Base-by-base conservation (phyloP, 2,113 vertebrate genomes). In the Callorhinus ursinus region DNA sequence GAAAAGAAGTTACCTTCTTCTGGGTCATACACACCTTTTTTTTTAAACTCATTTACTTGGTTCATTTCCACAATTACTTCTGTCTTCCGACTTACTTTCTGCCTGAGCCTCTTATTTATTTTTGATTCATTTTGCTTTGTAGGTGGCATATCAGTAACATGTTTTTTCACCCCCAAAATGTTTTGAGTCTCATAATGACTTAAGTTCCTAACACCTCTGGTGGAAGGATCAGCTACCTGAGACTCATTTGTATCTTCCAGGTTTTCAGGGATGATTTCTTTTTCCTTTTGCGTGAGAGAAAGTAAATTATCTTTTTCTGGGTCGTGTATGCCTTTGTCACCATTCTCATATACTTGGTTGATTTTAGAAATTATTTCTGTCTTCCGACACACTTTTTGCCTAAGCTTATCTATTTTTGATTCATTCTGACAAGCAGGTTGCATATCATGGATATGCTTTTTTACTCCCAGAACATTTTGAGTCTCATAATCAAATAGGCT, bases 61-160 rank as follows among this genome's bases (percentile, higher is more conserved):
- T 82, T 98, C 53, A n/a, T 59, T 97, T 97, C 95, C 93, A 97
- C 97, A 98, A 91, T 21, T 26, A 74, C 96, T 93, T 97, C 82
- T 74, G 93, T 88, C 57, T 94, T 98, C 79, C 16, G 22, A 33
- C 65, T 98, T 86, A 87, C 85, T 94, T 82, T 94, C 83, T 51
- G 57, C n/a, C 76, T 96, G 0, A 4, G 21, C 63, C 91, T 97
- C 72, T 96, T 84, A 93, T 53, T 96, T 72, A 67, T 55, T 96
- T 96, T 88, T 79, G 96, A 21, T 85, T 96, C 93, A n/a, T 81
- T 72, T 31, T 61, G 36, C 63, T 97, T 94, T 67, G 91, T 85
- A 97, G 94, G 10, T 33, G 86, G 82, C 33, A 26, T 6, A 83
- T 88, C 22, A 86, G 79, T 93, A 80, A 16, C 65, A 33, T 12